Base-by-base conservation (phyloP, 2,113 vertebrate species). In the Podocnemis expansa region DNA sequence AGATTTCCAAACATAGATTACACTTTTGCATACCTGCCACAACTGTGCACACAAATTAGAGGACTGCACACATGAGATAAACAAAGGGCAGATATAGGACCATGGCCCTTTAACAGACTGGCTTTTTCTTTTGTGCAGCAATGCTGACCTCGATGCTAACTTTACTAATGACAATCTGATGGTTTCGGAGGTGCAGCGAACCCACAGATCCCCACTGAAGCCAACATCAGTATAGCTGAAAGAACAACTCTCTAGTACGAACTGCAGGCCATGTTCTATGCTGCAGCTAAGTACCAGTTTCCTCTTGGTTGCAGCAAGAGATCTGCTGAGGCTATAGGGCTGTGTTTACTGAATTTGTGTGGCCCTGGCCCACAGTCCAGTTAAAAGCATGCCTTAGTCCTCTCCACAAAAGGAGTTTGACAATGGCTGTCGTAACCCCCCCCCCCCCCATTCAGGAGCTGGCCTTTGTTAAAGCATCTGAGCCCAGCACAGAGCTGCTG, bases 391-490 rank as follows among this genome's bases (percentile, higher is more conserved):
- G 5, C 47, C 49, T 75, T 38, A 58, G 84, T 76, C 88, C 70
- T 25, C 82, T 75, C 34, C 6, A 3, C 80, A 24, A 80, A 90
- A 86, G 79, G 84, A 81, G 82, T 84, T 54, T 78, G 2, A 31
- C 3, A 5, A 70, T 10, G 34, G 83, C 94, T 81, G 96, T 95
- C 80, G 38, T 22, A 21, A 96, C 90, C 93, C 92, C 76, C n/a
- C n/a, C n/a, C n/a, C n/a, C 43, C 80, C 51, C 14, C 90, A 2
- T 19, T 85, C 78, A 56, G 78, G 91, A 41, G 3, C 38, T 88
- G 94, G 95, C 96, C 94, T 97, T 96, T 81, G 93, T 58, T 8
- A 90, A 88, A 94, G 78, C 84, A 83, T 83, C n/a, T 85, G 96
- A 97, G 96, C 93, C 88, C 73, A 3, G 89, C 58, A 45, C 94